Conservation (phyloP, 1,140 invertebrate genomes). For the Drosophila leontia region DNA sequence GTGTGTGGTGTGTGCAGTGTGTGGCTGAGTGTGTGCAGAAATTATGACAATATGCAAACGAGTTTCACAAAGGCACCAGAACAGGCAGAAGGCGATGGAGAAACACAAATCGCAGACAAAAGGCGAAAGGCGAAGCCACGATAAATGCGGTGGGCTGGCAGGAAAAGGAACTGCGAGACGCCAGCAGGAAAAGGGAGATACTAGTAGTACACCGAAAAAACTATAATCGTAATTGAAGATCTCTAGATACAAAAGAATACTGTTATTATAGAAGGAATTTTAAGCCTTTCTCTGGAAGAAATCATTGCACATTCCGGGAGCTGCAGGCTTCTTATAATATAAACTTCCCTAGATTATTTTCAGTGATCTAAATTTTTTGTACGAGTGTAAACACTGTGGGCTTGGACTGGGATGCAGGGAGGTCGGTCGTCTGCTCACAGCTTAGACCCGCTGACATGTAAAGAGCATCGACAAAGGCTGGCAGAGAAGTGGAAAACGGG, state of each 20-base stretch:
- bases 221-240: conserved; percentile 3
- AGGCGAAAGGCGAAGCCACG: conserved; percentile 59
- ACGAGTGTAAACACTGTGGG: conserved; percentile 28
- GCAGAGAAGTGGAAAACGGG: conserved; percentile 23
- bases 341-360: background rate
- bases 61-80: conserved; percentile 73
- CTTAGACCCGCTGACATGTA: conserved; percentile 75
- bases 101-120: conserved; percentile 73
- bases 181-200: conserved; percentile 38
- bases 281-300: background rate
- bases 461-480: conserved; percentile 74
- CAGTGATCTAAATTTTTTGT: background rate
- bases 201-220: conserved; percentile 14
- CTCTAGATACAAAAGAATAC: too few relatives aligned
- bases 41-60: conserved; percentile 84
- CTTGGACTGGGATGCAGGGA: conserved; percentile 48
- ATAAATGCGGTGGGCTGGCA: conserved; percentile 32
- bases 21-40: conserved; percentile 50
- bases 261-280: background rate
- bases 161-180: conserved; percentile 43
- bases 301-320: too few relatives aligned
- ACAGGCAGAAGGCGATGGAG: conserved; percentile 64
- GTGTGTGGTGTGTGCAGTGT: conserved; percentile 18
- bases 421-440: conserved; percentile 44
- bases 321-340: background rate